Base-by-base conservation (phyloP, 2,888 invertebrate species). In the Campoplex capitator region DNA sequence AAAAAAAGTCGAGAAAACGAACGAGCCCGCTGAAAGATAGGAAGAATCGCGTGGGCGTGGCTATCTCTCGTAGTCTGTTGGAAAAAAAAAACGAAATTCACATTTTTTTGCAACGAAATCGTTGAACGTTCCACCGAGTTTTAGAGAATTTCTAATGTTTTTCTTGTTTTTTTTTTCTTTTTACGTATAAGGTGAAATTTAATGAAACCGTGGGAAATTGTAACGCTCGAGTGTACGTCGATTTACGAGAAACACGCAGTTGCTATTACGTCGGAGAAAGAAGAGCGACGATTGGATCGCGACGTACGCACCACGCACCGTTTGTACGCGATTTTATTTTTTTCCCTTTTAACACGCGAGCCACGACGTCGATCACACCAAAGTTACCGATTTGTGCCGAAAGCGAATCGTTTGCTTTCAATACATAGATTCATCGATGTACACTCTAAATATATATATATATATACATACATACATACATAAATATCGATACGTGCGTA, bases 141-240 rank as follows among this genome's bases (percentile, higher is more conserved):
- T 42, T 68, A 38, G 68, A 68, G 9, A 23, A 42, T n/a, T 42
- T 68, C 67, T n/a, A 38, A 13, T 38, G n/a, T 42, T 38, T 70
- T 70, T 45, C 2, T 32, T 35, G 13, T n/a, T 75, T 42, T 48
- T 38, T 38, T 35, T 38, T 9, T 75, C 23, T 48, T 28, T n/a
- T 1, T n/a, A 18, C 51, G n/a, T 32, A 35, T 76, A 42, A 32
- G 16, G 58, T 58, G 62, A 32, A 71, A 67, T 71, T 38, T 16
- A 80, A 77, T 75, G 56, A 70, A 62, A 89, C 84, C 89, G 89
- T 89, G 89, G 88, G 88, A 89, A 89, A 88, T 83, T 85, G 82
- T 86, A 73, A 75, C 71, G 83, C 85, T 87, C 79, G 80, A 76
- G 80, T 51, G 28, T 56, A 80, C 51, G 65, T 45, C 48, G 76